Evolutionary conservation across 2,113 vertebrate genomes (phyloP).

Genomic region (Pungitius pungitius): DNA sequence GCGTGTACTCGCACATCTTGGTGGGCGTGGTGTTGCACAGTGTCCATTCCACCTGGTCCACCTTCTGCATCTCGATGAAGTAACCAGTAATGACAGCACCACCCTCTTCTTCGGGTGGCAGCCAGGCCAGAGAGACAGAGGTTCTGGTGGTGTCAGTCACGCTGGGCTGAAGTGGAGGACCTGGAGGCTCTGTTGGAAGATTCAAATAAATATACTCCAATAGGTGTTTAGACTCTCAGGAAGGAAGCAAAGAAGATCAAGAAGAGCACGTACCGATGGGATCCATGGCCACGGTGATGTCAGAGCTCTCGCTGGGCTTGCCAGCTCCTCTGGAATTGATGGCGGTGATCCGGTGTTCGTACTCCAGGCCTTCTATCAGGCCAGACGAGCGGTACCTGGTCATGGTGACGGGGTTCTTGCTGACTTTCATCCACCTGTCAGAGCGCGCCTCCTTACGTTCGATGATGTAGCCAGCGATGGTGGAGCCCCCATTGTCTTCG

Average conservation of each 20-base stretch:
- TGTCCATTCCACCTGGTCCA: constrained; percentile 98
- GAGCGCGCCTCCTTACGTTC: constrained; percentile 94
- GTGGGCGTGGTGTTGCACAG: constrained; percentile 97
- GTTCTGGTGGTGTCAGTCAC: constrained; percentile 96
- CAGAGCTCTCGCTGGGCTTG: constrained; percentile 92
- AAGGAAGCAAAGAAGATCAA: not conserved
- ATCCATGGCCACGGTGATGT: constrained; percentile 91
- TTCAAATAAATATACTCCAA: not conserved
- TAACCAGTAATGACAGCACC: constrained; percentile 93
- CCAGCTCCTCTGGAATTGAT: constrained; percentile 93
- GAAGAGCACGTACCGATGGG: constrained; percentile 87
- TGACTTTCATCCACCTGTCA: constrained; percentile 93
- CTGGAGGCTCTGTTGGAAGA: constrained; percentile 87
- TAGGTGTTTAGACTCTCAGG: not conserved
- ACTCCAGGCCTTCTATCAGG: constrained; percentile 93
- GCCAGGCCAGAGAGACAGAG: constrained; percentile 96
- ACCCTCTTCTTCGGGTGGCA: constrained; percentile 93
- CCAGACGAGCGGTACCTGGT: constrained; percentile 95
- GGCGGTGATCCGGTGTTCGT: constrained; percentile 93
- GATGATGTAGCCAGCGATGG: constrained; percentile 93
- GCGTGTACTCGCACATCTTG: constrained; percentile 97
- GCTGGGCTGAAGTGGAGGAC: constrained; percentile 90
- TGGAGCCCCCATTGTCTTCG: constrained; percentile 90
- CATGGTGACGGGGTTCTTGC: constrained; percentile 97
- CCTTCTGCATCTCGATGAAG: constrained; percentile 98